phyloP scores from a whole-genome alignment of 2,113 vertebrate genomes.

The Gracilinanus agilis region DNA sequence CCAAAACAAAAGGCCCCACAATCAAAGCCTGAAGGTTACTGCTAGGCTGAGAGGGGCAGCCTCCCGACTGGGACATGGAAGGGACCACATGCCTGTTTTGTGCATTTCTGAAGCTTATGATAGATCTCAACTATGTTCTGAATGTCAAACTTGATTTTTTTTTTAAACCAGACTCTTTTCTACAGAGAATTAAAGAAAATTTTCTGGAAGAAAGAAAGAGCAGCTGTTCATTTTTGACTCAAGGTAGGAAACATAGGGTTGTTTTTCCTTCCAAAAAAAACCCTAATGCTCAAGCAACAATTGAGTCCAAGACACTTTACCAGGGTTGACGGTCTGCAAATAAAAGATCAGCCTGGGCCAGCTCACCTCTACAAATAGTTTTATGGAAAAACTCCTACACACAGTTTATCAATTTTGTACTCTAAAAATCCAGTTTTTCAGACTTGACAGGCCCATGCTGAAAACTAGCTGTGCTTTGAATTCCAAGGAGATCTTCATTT shows the following conservation, averaged over 20 bases:
- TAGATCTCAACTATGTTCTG: background rate
- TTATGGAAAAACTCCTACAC: slow-evolving; percentile 47
- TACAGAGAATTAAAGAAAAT: slow-evolving; percentile 15
- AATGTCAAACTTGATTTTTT: slow-evolving; percentile 47
- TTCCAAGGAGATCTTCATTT: slow-evolving; percentile 20
- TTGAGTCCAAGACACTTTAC: background rate
- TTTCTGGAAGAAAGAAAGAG: slow-evolving; percentile 42
- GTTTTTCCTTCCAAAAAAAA: background rate
- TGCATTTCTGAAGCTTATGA: background rate
- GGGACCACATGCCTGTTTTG: background rate
- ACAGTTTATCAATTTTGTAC: slow-evolving; percentile 25
- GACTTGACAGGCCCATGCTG: background rate
- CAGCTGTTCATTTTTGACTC: slow-evolving; percentile 23
- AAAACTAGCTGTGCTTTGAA: slow-evolving; percentile 46
- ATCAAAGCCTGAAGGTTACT: background rate
- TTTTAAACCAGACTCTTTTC: background rate
- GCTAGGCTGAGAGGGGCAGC: background rate
- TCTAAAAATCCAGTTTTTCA: slow-evolving; percentile 43
- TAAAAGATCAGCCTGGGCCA: slow-evolving; percentile 29
- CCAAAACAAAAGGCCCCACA: background rate
- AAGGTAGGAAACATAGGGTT: slow-evolving; percentile 3
- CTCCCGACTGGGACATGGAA: background rate
- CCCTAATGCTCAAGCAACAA: background rate
- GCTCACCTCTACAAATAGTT: slow-evolving; percentile 48
- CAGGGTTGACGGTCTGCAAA: background rate